phyloP scores from a whole-genome alignment of 2,797 vertebrate species.

The Lateolabrax maculatus region DNA sequence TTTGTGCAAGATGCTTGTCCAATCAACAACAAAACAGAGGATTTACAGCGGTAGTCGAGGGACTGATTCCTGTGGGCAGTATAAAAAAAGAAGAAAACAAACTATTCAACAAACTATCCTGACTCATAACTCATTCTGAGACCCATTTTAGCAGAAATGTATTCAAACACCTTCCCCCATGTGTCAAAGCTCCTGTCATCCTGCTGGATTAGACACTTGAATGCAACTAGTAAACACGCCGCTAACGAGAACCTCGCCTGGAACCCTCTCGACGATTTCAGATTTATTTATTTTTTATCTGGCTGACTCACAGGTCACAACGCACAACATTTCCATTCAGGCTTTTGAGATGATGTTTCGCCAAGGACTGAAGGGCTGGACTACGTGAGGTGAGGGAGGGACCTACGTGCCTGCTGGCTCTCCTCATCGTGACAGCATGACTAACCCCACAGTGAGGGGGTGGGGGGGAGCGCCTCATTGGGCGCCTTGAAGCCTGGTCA shows the following conservation, averaged over 20 bases:
- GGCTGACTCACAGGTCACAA: slow-evolving; percentile 46
- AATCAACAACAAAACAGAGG: neutral
- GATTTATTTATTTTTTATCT: too few relatives aligned
- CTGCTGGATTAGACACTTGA: slow-evolving; percentile 8
- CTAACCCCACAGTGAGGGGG: slow-evolving; percentile 30
- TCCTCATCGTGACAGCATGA: slow-evolving; percentile 42
- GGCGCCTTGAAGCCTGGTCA: slow-evolving; percentile 27
- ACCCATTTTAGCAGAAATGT: neutral
- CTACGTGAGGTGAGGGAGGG: slow-evolving; percentile 26
- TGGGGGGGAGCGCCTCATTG: slow-evolving; percentile 21
- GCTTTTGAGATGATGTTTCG: slow-evolving; percentile 19
- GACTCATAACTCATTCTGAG: neutral
- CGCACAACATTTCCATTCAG: neutral
- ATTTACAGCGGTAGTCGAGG: neutral
- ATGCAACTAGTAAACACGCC: slow-evolving; percentile 12
- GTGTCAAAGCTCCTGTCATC: slow-evolving; percentile 11
- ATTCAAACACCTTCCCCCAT: neutral
- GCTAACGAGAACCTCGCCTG: slow-evolving; percentile 7
- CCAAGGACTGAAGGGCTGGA: slow-evolving; percentile 5
- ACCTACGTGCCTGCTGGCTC: slow-evolving; percentile 42
- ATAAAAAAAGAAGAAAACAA: too few relatives aligned
- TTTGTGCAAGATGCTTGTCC: neutral
- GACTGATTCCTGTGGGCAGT: neutral
- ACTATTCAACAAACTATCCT: neutral
- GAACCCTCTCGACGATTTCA: neutral